Conservation (phyloP, 64 coral and sea anemone genomes). For the Montipora capricornis region DNA sequence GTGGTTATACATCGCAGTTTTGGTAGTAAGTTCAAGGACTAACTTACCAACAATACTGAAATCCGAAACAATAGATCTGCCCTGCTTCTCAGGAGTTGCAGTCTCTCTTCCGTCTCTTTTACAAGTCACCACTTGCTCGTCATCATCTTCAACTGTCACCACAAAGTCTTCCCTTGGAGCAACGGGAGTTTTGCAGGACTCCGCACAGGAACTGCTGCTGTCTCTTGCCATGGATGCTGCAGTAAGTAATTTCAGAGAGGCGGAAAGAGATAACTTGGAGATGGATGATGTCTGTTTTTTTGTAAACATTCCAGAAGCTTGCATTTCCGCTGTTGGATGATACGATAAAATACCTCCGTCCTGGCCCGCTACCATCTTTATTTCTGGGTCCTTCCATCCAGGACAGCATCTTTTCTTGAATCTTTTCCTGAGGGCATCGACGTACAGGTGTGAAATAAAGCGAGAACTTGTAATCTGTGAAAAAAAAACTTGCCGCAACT, state of each 20-base stretch:
- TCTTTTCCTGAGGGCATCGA: neutral
- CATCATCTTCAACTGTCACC: neutral
- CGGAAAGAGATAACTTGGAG: neutral
- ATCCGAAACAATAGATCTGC: neutral
- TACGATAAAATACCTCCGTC: neutral
- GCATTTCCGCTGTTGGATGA: neutral
- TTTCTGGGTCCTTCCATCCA: neutral
- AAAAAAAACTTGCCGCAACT: neutral
- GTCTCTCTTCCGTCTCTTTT: neutral
- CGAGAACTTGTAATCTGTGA: neutral
- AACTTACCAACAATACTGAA: neutral
- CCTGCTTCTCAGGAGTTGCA: neutral
- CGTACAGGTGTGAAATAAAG: neutral
- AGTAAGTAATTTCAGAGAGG: neutral
- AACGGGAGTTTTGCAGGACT: conserved; percentile 24
- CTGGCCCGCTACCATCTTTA: neutral
- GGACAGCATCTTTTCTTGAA: neutral
- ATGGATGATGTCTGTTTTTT: neutral
- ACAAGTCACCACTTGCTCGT: neutral
- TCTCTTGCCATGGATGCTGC: neutral
- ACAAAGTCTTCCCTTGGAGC: neutral
- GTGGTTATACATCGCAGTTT: no score
- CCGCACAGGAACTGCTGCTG: neutral
- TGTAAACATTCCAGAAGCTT: neutral
- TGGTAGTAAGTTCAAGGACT: neutral